Evolutionary conservation across 2,888 invertebrate species (phyloP), one percentile per base, ranked within the genome.

Genomic region (Thymelicus lineola): DNA sequence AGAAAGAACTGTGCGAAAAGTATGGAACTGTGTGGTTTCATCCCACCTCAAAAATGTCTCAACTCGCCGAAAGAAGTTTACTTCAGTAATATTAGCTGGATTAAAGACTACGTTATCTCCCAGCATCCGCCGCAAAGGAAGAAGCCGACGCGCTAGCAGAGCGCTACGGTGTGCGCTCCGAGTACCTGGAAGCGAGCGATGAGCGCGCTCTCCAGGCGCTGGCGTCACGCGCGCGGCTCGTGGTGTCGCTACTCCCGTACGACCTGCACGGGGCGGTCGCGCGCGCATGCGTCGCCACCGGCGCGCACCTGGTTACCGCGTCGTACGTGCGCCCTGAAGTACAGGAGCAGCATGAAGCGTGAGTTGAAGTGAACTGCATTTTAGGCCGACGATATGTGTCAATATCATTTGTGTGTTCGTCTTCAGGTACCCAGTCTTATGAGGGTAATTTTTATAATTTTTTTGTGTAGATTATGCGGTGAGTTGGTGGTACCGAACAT

Each of bases 221-320:
- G 10, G 95, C 98, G 2, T 95, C 95, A 2, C 95, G 95, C 20
- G 95, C 97, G 0, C 96, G 97, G 76, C 95, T 97, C 0, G 97
- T 97, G 0, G 95, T 98, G 7, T 98, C 99, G 0, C 94, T 99
- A 57, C 91, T 99, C 60, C 99, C 99, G 0, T 99, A 98, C 82
- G 94, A 96, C 15, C 94, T 99, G 45, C 99, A 99, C 85, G 97
- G 97, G 0, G 93, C 96, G 6, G 96, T 97, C 3, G 99, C 99
- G 0, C 95, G 96, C 79, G 95, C 96, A 17, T 99, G 99, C 84
- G 97, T 99, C 65, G 95, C 95, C n/a, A 95, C 97, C 72, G 95
- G 96, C 73, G 97, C 96, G 0, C 98, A 99, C 86, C 96, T 99
- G 96, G 98, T 99, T 17, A 99, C 99, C 0, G 99, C 99, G 0